Percentiles rank a stretch among this genome's conserved stretches.
Conservation (phyloP, 1,140 invertebrate genomes). For the Ooceraea biroi region DNA sequence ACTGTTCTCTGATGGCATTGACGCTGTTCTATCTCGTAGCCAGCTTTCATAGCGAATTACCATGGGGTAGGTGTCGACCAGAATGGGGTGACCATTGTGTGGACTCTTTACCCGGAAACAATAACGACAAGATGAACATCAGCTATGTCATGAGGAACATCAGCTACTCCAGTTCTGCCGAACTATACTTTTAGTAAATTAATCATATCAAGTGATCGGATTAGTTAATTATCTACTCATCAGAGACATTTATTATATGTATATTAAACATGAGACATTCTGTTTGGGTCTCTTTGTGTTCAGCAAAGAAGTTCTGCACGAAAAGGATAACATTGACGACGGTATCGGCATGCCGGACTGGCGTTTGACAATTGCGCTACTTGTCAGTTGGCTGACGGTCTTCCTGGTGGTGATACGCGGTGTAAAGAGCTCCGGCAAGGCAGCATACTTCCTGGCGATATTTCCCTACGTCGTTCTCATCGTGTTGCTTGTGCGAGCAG, state of each 20-base stretch:
- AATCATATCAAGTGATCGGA: not conserved
- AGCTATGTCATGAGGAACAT: slow-evolving; percentile 52
- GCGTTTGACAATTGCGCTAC: slow-evolving; percentile 89
- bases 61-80: slow-evolving; percentile 89
- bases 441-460: slow-evolving; percentile 90
- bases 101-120: slow-evolving; percentile 61
- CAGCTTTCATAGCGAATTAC: slow-evolving; percentile 89
- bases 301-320: slow-evolving; percentile 87
- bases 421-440: slow-evolving; percentile 89
- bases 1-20: slow-evolving; percentile 93
- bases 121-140: slow-evolving; percentile 65
- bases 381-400: slow-evolving; percentile 90
- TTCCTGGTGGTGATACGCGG: slow-evolving; percentile 89
- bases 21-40: slow-evolving; percentile 91
- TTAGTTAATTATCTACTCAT: no score
- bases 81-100: slow-evolving; percentile 86
- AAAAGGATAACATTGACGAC: slow-evolving; percentile 87
- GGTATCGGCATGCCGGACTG: slow-evolving; percentile 89
- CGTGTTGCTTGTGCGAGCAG: slow-evolving; percentile 88
- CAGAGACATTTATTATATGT: not conserved
- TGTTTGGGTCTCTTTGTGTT: no score
- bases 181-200: slow-evolving; percentile 85
- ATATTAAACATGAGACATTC: not conserved
- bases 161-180: slow-evolving; percentile 72
- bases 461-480: slow-evolving; percentile 92